phyloP scores from a whole-genome alignment of 1,140 invertebrate species.

The roundworm (Caenorhabditis elegans) region DNA sequence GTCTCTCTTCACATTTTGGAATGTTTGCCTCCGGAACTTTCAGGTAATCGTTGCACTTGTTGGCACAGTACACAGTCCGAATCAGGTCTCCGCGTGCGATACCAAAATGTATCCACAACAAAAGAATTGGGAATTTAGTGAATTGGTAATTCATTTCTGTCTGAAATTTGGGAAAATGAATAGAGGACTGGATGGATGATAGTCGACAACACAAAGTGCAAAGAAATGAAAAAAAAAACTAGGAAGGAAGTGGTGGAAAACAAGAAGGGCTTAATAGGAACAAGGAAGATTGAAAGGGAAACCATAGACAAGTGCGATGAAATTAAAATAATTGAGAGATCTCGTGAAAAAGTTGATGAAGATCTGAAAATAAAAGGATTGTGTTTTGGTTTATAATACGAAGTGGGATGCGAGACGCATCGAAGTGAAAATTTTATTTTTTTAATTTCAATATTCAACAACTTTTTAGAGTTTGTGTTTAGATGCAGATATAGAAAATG shows the following conservation, averaged over 20 bases:
- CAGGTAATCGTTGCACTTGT: conserved; percentile 4
- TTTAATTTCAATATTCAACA: no score
- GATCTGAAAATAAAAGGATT: no score
- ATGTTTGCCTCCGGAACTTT: not conserved
- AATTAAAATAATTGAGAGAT: not conserved
- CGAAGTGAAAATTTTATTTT: no score
- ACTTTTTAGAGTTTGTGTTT: no score
- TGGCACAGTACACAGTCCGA: conserved; percentile 2
- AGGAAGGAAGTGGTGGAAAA: not conserved
- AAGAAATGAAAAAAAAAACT: no score
- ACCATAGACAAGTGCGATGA: not conserved
- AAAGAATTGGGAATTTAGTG: not conserved
- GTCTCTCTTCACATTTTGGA: conserved; percentile 5
- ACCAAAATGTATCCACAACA: not conserved
- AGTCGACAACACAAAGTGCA: not conserved
- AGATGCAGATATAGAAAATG: no score
- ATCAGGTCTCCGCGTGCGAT: not conserved
- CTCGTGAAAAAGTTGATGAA: no score
- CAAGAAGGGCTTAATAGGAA: not conserved
- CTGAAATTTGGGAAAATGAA: not conserved
- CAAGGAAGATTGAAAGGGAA: not conserved
- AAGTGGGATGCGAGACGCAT: no score
- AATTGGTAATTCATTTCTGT: not conserved
- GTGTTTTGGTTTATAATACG: not conserved
- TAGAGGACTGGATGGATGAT: not conserved